These are phyloP conservation scores for Falco rusticolus DNA, from an alignment of 2,797 vertebrate genomes.

Conservation along the genomic window DNA sequence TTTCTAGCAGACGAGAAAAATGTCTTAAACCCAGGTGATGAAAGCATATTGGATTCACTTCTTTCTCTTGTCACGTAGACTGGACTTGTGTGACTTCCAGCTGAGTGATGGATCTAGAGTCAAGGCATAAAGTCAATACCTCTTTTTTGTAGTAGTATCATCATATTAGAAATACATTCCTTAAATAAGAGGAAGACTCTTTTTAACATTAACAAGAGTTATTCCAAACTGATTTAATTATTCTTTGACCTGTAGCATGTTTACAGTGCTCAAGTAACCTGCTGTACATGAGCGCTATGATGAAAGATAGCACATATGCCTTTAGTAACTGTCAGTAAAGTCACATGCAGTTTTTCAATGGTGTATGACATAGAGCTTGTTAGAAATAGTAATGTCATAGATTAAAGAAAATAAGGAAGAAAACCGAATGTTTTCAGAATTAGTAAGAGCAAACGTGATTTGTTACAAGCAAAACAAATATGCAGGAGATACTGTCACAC, in stretches of 20 bases:
- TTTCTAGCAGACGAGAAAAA: not conserved
- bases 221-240: not conserved
- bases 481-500: not conserved
- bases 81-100: not conserved
- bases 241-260: not conserved
- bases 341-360: not conserved
- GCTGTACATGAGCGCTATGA: not conserved
- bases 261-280: not conserved
- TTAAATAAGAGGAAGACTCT: not conserved
- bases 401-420: not conserved
- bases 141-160: not conserved
- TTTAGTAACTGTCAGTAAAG: not conserved
- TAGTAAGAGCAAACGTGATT: not conserved
- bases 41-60: not conserved
- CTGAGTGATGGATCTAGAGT: not conserved
- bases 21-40: not conserved
- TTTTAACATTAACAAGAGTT: not conserved
- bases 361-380: not conserved
- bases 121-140: not conserved
- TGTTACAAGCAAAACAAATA: not conserved
- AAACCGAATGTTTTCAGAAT: not conserved
- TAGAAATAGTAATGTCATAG: not conserved
- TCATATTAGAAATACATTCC: not conserved
- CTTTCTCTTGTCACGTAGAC: not conserved
- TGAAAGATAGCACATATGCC: not conserved